Evolutionary conservation across 2,888 invertebrate genomes (phyloP), one percentile per base, ranked within the genome.

Genomic region (Amblyteles armatorius): DNA sequence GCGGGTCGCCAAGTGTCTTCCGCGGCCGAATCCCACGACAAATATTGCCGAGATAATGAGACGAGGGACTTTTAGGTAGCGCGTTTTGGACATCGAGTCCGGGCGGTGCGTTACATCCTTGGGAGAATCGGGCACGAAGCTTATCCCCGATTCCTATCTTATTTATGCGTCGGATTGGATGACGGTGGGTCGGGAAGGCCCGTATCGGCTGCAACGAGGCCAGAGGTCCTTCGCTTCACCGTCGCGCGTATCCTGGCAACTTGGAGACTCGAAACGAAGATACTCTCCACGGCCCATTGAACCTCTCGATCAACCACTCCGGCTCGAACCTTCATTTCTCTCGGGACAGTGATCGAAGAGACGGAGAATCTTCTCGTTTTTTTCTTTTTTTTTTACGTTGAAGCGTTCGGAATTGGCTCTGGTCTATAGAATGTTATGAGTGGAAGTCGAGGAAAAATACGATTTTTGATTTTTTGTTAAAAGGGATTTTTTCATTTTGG

Each of bases 1-100:
- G 60, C 60, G 65, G 86, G 84, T 86, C 86, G 84, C 44, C 82
- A 73, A 71, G 67, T 81, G 81, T 83, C 84, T 77, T 48, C 44
- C 65, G 57, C 55, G 71, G 57, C 36, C 40, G 48, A 77, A 78
- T 83, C 82, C 78, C 65, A 60, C 48, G 84, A 84, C 79, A 78
- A 84, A 73, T 85, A 82, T 82, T 60, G 71, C 78, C 71, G 72
- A 63, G 69, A 73, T 77, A 76, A 77, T 57, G 63, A 74, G 60
- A 50, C 55, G 63, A 55, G 65, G 44, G 52, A 69, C 44, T 33
- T 63, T 55, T 29, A 48, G 72, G 36, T 65, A 71, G 26, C 71
- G 13, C 9, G 26, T 11, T 57, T 57, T 3, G 48, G 29, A 80
- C 60, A 48, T 22, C 48, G n/a, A 36, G 72, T 68, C 63, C 29